Base-by-base conservation (phyloP, 2,113 vertebrate genomes). In the Hippoglossus stenolepis region DNA sequence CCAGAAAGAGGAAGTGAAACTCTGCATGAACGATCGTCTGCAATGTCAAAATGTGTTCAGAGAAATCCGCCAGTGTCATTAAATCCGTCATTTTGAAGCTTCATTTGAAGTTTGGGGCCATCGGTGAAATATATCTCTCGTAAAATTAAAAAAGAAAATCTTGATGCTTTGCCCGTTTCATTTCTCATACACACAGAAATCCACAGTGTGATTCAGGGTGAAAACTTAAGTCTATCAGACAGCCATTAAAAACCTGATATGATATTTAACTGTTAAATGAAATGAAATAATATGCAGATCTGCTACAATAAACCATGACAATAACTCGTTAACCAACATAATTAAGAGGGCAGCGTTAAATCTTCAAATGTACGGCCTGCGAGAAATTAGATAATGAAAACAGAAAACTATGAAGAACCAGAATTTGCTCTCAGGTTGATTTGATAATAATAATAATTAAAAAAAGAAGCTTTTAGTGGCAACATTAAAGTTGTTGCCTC, bases 321-420 rank as follows among this genome's bases (percentile, higher is more conserved):
- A 51, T 53, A 26, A 26, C 15, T 5, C 4, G 2, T 60, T 68
- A 20, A 24, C 21, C 28, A 51, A 53, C 51, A 53, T 11, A 62
- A 64, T 67, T 24, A 65, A 21, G 47, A 62, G 0, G 6, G 51
- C 43, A 38, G 35, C 17, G 63, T 56, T 68, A 68, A 77, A 83
- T 79, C 20, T 28, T 73, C 45, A 12, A 71, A 57, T 73, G 12
- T 54, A n/a, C 26, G 2, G 11, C 38, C 49, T 60, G 54, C 54
- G 40, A 61, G 66, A 68, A 65, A 56, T 71, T 35, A 63, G 28
- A 60, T 58, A 20, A 75, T 38, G 7, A 84, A 79, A 76, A 49
- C 15, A 58, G 70, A 40, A 79, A 60, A 53, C 35, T 49, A 63
- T 58, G 23, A 60, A 18, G 31, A 63, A 28, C 8, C 10, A 38